Base-by-base conservation (phyloP, 2,888 invertebrate genomes). In the Aphrophora alni region DNA sequence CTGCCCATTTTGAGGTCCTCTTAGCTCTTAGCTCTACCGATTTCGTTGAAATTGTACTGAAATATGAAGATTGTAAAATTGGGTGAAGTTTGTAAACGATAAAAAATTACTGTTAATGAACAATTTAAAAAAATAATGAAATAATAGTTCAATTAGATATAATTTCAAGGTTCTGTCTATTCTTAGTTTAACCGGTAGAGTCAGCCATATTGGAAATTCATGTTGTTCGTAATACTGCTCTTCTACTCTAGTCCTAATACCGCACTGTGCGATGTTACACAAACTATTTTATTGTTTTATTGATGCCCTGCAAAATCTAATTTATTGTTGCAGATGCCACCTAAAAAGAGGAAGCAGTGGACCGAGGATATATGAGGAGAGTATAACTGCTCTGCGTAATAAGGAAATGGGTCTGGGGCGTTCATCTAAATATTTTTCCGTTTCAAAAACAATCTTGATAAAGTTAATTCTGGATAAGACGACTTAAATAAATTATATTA, bases 371-470 rank as follows among this genome's bases (percentile, higher is more conserved):
- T 10, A 77, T 68, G 68, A 69, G 14, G 27, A 68, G 24, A 14
- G 69, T 25, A n/a, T 77, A 8, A 77, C 24, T 14, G 68, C 28
- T 10, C 69, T 26, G 5, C 3, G 77, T 27, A 17, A 17, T 12
- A 68, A 28, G 59, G 21, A 33, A n/a, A 26, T 77, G 28, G 77
- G 68, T 7, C 14, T 77, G 26, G n/a, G 21, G 17, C 24, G 33
- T 33, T 4, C 77, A 2, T 51, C 69, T 2, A 77, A 26, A 24
- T 27, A 28, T 2, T 77, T 68, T 28, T 14, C 4, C 10, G 77
- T 26, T 5, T 69, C 77, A 0, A 77, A 77, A n/a, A n/a, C 77
- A 2, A 77, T 28, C 2, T 77, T 77, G 73, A 33, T 24, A 73
- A 73, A 73, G 73, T 73, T 28, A 73, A 73, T 21, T n/a, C 4